Percentiles rank a stretch among this genome's conserved stretches.
These are phyloP conservation scores for Gryon sp. DNA, from an alignment of 1,140 invertebrate species.

Conservation along the genomic window DNA sequence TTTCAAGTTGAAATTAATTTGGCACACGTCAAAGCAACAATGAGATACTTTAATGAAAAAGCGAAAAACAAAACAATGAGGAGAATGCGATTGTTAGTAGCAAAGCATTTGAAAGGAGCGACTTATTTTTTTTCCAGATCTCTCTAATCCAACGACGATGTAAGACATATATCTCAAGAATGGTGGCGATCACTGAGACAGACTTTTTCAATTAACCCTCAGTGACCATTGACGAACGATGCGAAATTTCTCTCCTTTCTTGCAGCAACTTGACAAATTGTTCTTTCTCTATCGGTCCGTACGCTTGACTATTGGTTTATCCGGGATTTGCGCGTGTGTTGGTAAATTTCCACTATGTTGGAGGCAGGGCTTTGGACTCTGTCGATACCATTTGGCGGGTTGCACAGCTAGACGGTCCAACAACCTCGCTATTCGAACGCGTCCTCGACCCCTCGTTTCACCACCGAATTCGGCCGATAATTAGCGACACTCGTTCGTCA, in stretches of 20 bases:
- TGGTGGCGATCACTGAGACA: constrained; percentile 57
- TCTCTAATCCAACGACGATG: constrained; percentile 51
- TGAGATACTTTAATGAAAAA: constrained; percentile 30
- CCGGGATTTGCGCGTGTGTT: constrained; percentile 58
- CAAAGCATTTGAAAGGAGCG: constrained; percentile 34
- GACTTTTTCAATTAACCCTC: constrained; percentile 71
- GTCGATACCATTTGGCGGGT: constrained; percentile 67
- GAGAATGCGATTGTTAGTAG: constrained; percentile 32
- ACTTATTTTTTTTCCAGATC: constrained; percentile 38
- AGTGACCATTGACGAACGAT: constrained; percentile 68
- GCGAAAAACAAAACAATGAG: not conserved
- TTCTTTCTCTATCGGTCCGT: constrained; percentile 59
- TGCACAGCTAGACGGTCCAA: constrained; percentile 53
- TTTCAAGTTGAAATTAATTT: constrained; percentile 32
- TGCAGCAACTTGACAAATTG: constrained; percentile 69
- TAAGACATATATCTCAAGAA: constrained; percentile 58
- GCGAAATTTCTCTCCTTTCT: constrained; percentile 68
- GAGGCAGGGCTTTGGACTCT: constrained; percentile 50
- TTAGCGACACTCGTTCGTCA: constrained; percentile 74
- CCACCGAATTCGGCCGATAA: constrained; percentile 66
- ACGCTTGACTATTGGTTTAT: constrained; percentile 56
- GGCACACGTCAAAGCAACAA: constrained; percentile 29
- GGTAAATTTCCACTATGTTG: constrained; percentile 47
- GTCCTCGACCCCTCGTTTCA: constrained; percentile 34
- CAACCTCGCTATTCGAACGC: constrained; percentile 60